Evolutionary conservation across 2,797 vertebrate genomes (phyloP), one percentile per base, ranked within the genome.

Genomic region (Leptatherina wallacei): DNA sequence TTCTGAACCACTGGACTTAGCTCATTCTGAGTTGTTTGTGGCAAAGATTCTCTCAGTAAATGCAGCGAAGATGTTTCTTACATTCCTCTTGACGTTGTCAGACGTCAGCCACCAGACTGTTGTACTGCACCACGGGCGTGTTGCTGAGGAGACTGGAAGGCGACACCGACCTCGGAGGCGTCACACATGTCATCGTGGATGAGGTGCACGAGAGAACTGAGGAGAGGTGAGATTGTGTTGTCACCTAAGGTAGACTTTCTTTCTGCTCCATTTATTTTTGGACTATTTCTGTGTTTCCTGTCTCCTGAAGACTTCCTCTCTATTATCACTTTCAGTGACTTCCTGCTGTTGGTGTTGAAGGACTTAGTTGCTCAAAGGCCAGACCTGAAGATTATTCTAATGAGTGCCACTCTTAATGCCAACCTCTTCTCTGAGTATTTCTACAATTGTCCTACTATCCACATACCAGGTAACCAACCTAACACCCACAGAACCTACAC

Each of bases 201-300:
- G 98, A 99, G 92, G 98, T 99, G 77, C 98, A 99, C 0, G 98
- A 99, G 87, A 94, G 98, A 75, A 99, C 97, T 3, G 97, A 99
- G 82, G 98, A 99, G 92, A 99, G 98, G 98, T 99, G 52, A 95
- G 94, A 33, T 10, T 10, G 47, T 22, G n/a, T 22, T 22, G n/a
- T 22, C 47, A 11, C n/a, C 10, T 22, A 22, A 4, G 20, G n/a
- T 49, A n/a, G 8, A 49, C 9, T 22, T 22, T 49, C 47, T 49
- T 8, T 49, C n/a, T 22, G 47, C 20, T 49, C 3, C 47, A 49
- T 49, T 49, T 49, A 10, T 1, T 49, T 49, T 49, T 11, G 20
- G 27, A 12, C 24, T 13, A 14, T 18, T 58, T 12, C 29, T 36
- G 42, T 22, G 30, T 51, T 57, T 60, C 6, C 10, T 9, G 0